phyloP scores from a whole-genome alignment of 2,888 invertebrate genomes.

The Calameuta idolon region DNA sequence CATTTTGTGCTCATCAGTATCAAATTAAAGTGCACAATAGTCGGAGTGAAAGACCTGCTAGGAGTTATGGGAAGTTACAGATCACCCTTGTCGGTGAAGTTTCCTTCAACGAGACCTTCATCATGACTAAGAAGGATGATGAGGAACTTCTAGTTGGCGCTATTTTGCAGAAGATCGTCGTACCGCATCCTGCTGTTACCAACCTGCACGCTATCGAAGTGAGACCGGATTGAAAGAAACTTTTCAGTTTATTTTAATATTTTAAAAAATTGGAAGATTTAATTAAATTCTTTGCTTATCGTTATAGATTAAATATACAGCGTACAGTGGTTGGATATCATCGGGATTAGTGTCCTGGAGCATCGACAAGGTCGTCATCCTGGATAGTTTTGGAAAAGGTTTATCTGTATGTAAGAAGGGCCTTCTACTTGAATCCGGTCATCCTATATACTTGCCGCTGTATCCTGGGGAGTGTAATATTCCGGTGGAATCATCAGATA shows the following conservation, averaged over 20 bases:
- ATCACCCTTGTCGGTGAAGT: constrained; percentile 84
- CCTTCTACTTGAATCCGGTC: constrained; percentile 79
- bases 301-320: constrained; percentile 81
- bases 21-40: constrained; percentile 84
- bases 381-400: constrained; percentile 87
- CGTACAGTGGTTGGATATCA: constrained; percentile 91
- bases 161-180: constrained; percentile 83
- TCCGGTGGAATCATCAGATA: constrained; percentile 67
- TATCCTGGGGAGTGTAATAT: constrained; percentile 83
- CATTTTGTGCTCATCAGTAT: constrained; percentile 94
- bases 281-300: background rate
- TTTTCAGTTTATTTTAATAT: background rate
- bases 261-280: background rate
- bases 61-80: constrained; percentile 80
- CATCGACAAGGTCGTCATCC: constrained; percentile 84
- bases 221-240: constrained; percentile 24
- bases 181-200: constrained; percentile 88
- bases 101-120: constrained; percentile 88
- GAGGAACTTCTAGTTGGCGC: constrained; percentile 79
- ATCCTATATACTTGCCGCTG: constrained; percentile 78
- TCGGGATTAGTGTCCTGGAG: constrained; percentile 84
- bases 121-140: constrained; percentile 87
- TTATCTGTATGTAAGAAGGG: constrained; percentile 85
- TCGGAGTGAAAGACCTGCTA: constrained; percentile 73
- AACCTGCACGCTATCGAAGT: constrained; percentile 70